Conservation (phyloP, 2,113 vertebrate genomes). For the Sus scrofa region T2T-Sscrofa CM000820.6:25172501-25173000, state of each 20-base stretch:
- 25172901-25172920: neutral
- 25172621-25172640: slow-evolving; percentile 45
- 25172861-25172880: neutral
- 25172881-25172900: neutral
- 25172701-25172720: slow-evolving; percentile 56
- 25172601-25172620: slow-evolving; percentile 38
- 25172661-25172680: slow-evolving; percentile 24
- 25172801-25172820: slow-evolving; percentile 19
- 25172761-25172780: slow-evolving; percentile 21
- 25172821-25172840: neutral
- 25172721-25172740: slow-evolving; percentile 53
- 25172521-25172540: slow-evolving; percentile 69
- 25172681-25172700: slow-evolving; percentile 55
- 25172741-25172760: neutral
- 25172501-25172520: neutral
- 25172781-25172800: neutral
- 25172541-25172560: slow-evolving; percentile 76
- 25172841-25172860: neutral
- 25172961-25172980: fast-evolving
- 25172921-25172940: fast-evolving
- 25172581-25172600: slow-evolving; percentile 43
- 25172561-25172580: slow-evolving; percentile 59
- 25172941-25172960: too few species aligned
- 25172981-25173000: too few species aligned
- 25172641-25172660: neutral